phyloP scores from a whole-genome alignment of 2,113 vertebrate genomes.

The Thunnus thynnus region DNA sequence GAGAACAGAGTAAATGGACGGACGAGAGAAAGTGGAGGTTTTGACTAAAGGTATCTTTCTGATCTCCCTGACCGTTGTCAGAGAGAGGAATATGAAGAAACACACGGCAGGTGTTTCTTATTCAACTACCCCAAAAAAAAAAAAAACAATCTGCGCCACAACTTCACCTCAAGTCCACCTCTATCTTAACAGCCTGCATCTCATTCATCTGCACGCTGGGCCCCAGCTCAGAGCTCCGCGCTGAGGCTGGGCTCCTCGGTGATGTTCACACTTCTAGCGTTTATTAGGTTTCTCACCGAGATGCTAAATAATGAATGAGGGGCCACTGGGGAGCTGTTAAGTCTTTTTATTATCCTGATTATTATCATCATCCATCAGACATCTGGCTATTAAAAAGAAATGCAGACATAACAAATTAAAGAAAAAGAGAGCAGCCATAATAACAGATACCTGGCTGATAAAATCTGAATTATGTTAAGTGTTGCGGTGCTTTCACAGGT shows the following conservation, averaged over 20 bases:
- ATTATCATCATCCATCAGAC: conserved; percentile 65
- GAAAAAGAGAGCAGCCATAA: background rate
- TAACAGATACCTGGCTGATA: background rate
- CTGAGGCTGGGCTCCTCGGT: conserved; percentile 2
- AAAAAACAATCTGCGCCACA: too few species aligned
- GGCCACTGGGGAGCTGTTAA: conserved; percentile 50
- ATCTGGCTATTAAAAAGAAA: conserved; percentile 44
- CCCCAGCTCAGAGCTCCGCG: conserved; percentile 43
- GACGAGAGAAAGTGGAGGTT: conserved; percentile 47
- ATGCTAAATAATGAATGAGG: conserved; percentile 62
- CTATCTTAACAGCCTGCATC: background rate
- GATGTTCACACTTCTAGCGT: conserved; percentile 16
- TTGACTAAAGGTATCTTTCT: conserved; percentile 44
- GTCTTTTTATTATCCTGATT: conserved; percentile 66
- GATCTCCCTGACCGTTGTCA: conserved; percentile 28
- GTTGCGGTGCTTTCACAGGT: background rate
- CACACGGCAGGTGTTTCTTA: background rate
- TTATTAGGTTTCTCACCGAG: conserved; percentile 53
- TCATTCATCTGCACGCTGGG: background rate
- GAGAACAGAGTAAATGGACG: conserved; percentile 43
- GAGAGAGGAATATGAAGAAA: conserved; percentile 8
- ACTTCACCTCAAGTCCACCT: conserved; percentile 6
- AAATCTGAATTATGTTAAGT: background rate
- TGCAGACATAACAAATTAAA: conserved; percentile 13
- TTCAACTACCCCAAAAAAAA: background rate